Evolutionary conservation across 2,888 invertebrate species (phyloP), one percentile per base, ranked within the genome.

Genomic region (Aporophyla lueneburgensis): DNA sequence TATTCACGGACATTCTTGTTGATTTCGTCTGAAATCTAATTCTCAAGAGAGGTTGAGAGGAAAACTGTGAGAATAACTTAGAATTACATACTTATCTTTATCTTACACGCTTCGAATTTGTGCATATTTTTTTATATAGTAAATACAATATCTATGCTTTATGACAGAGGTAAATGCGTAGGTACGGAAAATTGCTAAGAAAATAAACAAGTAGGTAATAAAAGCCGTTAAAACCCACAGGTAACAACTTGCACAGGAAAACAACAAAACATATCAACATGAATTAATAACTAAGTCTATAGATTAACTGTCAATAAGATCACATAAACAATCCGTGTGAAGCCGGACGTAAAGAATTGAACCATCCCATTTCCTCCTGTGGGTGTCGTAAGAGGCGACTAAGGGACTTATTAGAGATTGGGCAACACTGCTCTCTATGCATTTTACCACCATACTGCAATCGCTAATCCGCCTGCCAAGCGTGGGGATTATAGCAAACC

Each of bases 191-290:
- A 83, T 62, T 51, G 19, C 14, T 16, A 27, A 59, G 46, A 49
- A 43, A 71, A 63, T n/a, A 46, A 62, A 83, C 51, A 65, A 7
- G 14, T n/a, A n/a, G n/a, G n/a, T 62, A 71, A 80, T 63, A 59
- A 71, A 56, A 65, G 40, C 19, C n/a, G 71, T 72, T 74, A 77
- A 81, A 77, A 81, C 77, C 78, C 78, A 12, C 46, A 27, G 6
- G 76, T 77, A 69, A 84, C 27, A 73, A 51, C 58, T 46, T 61
- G 24, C 53, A 10, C 27, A 77, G 73, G 68, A 69, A 83, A 83
- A 77, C 59, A 63, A 77, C 19, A 61, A 40, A 33, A 72, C n/a
- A 49, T 62, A 16, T 33, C 16, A 56, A 49, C 33, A 19, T 33
- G 51, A 65, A 27, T 59, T 27, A 58, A 68, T 56, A 14, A 49